These are phyloP conservation scores for Rapana venosa DNA, from an alignment of 2,888 invertebrate genomes.

Conservation along the genomic window DNA sequence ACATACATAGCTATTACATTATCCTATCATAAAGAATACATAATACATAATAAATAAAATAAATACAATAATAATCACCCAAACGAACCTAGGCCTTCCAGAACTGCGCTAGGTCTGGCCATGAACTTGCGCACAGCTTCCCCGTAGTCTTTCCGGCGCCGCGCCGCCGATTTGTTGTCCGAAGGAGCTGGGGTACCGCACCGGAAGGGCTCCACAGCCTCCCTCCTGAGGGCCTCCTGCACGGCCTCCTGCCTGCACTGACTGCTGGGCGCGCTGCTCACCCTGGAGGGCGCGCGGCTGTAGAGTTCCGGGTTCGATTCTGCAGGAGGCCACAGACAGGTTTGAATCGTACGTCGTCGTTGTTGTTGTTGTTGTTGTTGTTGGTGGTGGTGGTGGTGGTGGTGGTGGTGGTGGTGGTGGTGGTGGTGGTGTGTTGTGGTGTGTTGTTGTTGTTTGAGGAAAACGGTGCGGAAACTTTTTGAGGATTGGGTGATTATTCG, in stretches of 20 bases:
- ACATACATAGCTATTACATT: no score
- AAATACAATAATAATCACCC: background rate
- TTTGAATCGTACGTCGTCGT: no score
- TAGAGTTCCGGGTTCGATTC: slow-evolving; percentile 47
- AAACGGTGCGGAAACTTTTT: no score
- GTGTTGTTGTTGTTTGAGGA: background rate
- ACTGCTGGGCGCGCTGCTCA: background rate
- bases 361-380: background rate
- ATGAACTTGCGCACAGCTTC: slow-evolving; percentile 67
- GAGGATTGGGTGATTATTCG: no score
- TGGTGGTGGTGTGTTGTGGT: background rate
- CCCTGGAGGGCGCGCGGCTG: slow-evolving; percentile 22
- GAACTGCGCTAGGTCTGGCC: slow-evolving; percentile 64
- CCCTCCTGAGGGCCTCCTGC: background rate
- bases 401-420: background rate
- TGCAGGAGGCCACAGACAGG: no score
- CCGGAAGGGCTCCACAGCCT: slow-evolving; percentile 56
- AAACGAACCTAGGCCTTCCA: slow-evolving; percentile 62
- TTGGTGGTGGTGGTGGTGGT: background rate
- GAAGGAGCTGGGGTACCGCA: slow-evolving; percentile 62
- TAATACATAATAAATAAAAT: no score
- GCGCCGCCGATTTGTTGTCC: slow-evolving; percentile 53
- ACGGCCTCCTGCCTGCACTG: background rate
- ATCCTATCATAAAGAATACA: no score
- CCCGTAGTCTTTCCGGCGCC: slow-evolving; percentile 69